Evolutionary conservation across 2,888 invertebrate genomes (phyloP).

Genomic region (Plusia festucae): DNA sequence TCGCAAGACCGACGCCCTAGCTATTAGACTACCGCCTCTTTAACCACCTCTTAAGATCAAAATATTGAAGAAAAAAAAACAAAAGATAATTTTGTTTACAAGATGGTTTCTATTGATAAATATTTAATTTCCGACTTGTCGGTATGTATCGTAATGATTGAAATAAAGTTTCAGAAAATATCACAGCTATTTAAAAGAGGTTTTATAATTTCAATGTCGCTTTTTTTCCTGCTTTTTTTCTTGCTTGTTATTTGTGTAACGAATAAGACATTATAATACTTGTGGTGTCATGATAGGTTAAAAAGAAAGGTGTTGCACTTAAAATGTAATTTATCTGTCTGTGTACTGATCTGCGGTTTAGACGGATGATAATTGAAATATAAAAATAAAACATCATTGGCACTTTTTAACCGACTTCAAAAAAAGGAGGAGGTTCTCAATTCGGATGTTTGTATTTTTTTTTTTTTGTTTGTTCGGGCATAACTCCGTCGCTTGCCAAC

Average conservation of each 20-base stretch:
- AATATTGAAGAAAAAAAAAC: not conserved
- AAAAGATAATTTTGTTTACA: not conserved
- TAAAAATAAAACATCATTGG: no score
- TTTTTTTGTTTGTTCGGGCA: no score
- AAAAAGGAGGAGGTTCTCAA: no score
- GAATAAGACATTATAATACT: not conserved
- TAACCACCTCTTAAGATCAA: no score
- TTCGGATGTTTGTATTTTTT: no score
- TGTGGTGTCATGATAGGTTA: slow-evolving; percentile 9
- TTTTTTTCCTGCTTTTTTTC: not conserved
- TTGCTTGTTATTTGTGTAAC: no score
- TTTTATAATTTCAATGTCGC: no score
- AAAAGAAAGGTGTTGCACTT: slow-evolving; percentile 10
- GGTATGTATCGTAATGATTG: not conserved
- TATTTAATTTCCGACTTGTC: not conserved
- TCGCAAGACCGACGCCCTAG: no score
- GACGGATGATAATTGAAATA: not conserved
- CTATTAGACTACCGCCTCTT: no score
- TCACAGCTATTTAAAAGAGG: no score
- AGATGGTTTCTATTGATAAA: not conserved
- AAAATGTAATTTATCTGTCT: slow-evolving; percentile 3
- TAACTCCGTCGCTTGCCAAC: no score
- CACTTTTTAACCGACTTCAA: no score
- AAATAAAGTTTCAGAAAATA: not conserved
- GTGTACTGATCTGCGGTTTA: not conserved